Base-by-base conservation (phyloP, 2,113 vertebrate genomes). In the Pandion haliaetus region DNA sequence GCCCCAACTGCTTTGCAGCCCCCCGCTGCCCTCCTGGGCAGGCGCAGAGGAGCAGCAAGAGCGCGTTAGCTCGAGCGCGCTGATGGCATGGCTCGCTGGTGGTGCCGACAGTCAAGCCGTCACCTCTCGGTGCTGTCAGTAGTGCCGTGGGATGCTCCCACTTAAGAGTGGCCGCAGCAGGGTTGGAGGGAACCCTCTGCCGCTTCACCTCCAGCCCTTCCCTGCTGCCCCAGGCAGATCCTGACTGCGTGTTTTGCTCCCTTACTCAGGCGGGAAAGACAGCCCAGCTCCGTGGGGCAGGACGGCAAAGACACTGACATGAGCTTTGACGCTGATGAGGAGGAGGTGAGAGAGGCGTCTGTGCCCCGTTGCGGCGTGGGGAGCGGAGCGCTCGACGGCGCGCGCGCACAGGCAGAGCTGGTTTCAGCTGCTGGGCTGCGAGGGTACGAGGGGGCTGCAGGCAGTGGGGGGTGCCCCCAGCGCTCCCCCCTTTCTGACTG, bases 181-280 rank as follows among this genome's bases (percentile, higher is more conserved):
- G 28, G 49, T 10, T 15, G 85, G 55, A 23, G 57, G 57, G 61
- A 25, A 47, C 31, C 26, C 13, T 42, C 50, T 1, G 14, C 38
- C 14, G 28, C 44, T 15, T 45, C 5, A 5, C 31, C 45, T 12
- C 20, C 18, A 24, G 45, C 31, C 32, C 28, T 36, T 55, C 2
- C 20, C 61, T 23, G n/a, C 57, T 6, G 31, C 23, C 36, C n/a
- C 1, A 1, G 36, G 3, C 40, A 8, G 36, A 9, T 12, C 45
- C 45, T 36, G 13, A 79, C 26, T 0, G 5, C 6, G 14, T 45
- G 21, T 25, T 50, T 54, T 14, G n/a, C 26, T 78, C 38, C 86
- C 42, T 90, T 83, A 57, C 45, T 10, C 81, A 98, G 98, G 81
- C 90, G 97, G n/a, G 98, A 98, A 73, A 98, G 98, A 83, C 98